Percentiles rank a stretch among this genome's conserved stretches.
phyloP scores from a whole-genome alignment of 2,888 invertebrate genomes.

The Smittia aterrima region DNA sequence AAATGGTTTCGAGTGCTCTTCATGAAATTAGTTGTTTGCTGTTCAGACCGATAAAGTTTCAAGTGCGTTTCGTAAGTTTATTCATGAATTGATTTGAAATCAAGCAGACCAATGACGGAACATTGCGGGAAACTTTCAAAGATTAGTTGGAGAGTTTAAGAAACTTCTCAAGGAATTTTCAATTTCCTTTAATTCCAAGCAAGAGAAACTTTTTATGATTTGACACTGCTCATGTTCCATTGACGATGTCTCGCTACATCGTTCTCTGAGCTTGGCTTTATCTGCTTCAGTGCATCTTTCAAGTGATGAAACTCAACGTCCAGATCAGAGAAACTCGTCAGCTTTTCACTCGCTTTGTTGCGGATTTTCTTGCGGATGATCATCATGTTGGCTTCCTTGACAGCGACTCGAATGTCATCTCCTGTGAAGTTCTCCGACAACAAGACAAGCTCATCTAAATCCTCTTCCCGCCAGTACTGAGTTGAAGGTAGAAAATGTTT shows the following conservation, averaged over 20 bases:
- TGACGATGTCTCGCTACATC: conserved; percentile 59
- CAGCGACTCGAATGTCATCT: conserved; percentile 80
- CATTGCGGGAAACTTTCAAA: too few relatives aligned
- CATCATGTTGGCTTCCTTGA: conserved; percentile 86
- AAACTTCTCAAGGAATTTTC: too few relatives aligned
- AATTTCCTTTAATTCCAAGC: too few relatives aligned
- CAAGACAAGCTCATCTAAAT: conserved; percentile 56
- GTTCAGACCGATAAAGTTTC: too few relatives aligned
- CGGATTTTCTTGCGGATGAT: conserved; percentile 67
- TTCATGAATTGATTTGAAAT: too few relatives aligned
- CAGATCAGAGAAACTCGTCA: conserved; percentile 12
- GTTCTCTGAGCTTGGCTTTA: conserved; percentile 57
- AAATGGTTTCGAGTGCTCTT: conserved; percentile 6
- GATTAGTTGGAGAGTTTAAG: too few relatives aligned
- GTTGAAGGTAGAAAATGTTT: conserved; percentile 59
- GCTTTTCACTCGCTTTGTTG: conserved; percentile 43
- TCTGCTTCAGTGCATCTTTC: conserved; percentile 48
- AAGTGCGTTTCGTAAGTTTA: too few relatives aligned
- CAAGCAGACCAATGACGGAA: too few relatives aligned
- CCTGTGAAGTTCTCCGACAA: conserved; percentile 79
- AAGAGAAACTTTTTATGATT: conserved; percentile 12
- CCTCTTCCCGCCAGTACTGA: conserved; percentile 48
- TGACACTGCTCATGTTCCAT: conserved; percentile 65
- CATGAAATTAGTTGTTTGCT: conserved; percentile 1
- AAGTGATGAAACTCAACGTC: conserved; percentile 43